These are phyloP conservation scores for Drosophila picticornis DNA, from an alignment of 2,888 invertebrate genomes.

Conservation along the genomic window DNA sequence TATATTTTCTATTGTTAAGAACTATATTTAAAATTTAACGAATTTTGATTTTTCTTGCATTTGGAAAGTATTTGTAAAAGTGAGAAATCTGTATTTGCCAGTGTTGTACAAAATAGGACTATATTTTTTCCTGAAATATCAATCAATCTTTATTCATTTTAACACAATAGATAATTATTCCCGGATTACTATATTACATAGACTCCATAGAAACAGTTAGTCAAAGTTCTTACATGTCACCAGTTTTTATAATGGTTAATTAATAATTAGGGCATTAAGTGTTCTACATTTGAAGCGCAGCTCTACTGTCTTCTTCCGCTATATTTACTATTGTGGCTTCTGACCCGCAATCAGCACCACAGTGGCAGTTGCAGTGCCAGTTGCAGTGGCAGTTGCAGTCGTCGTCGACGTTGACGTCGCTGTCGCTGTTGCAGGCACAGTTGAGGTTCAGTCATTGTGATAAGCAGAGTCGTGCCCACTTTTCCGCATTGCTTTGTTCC, in stretches of 20 bases:
- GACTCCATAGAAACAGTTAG: not conserved
- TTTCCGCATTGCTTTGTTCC: conserved; percentile 60
- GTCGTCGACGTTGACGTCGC: conserved; percentile 3
- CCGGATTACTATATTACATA: not conserved
- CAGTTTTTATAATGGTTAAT: not conserved
- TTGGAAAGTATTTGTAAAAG: not conserved
- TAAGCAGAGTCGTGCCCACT: conserved; percentile 43
- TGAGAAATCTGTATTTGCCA: not conserved
- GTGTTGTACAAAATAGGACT: not conserved
- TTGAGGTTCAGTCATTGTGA: conserved; percentile 32
- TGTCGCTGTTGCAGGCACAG: conserved; percentile 3
- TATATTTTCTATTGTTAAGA: no score
- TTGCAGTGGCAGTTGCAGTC: conserved; percentile 1
- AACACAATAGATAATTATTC: not conserved
- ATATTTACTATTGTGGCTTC: not conserved
- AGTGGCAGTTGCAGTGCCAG: not conserved
- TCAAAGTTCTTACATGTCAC: not conserved
- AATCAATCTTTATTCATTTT: not conserved
- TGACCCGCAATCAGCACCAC: conserved; percentile 4
- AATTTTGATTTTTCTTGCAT: not conserved
- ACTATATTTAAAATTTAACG: not conserved
- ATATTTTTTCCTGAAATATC: not conserved
- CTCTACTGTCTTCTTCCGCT: not conserved
- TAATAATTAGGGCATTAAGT: not conserved
- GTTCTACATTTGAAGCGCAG: not conserved